Evolutionary conservation across 1,140 invertebrate genomes (phyloP).

Genomic region (Leptinotarsa texana): DNA sequence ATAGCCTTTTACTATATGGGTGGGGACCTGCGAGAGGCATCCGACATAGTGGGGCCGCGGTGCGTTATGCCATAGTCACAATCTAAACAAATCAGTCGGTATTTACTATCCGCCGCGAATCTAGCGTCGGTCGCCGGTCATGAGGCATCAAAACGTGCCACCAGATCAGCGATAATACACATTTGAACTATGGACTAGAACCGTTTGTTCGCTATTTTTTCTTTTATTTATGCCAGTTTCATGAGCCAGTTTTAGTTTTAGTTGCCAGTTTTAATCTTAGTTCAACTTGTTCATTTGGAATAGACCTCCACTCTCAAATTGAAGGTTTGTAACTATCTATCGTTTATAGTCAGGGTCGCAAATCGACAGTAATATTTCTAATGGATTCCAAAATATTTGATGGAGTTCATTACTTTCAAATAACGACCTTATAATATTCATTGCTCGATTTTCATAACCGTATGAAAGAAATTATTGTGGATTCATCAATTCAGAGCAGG

Average conservation of each 20-base stretch:
- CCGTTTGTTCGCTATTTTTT: neutral
- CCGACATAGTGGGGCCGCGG: slow-evolving; percentile 32
- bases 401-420: too few relatives aligned
- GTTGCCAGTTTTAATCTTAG: slow-evolving; percentile 11
- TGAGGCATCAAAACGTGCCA: slow-evolving; percentile 16
- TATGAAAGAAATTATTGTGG: too few relatives aligned
- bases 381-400: too few relatives aligned
- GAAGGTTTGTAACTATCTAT: slow-evolving; percentile 8
- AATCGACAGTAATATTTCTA: too few relatives aligned
- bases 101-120: slow-evolving; percentile 15
- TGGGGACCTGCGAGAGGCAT: slow-evolving; percentile 25
- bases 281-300: slow-evolving; percentile 2
- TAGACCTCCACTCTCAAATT: neutral
- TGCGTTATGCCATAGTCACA: slow-evolving; percentile 31
- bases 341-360: neutral
- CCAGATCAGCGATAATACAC: slow-evolving; percentile 14
- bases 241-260: slow-evolving; percentile 20
- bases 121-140: neutral
- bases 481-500: too few relatives aligned
- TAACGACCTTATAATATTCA: too few relatives aligned
- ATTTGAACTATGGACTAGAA: slow-evolving; percentile 16
- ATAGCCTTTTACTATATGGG: slow-evolving; percentile 36
- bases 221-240: slow-evolving; percentile 11
- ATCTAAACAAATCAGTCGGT: slow-evolving; percentile 22
- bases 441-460: too few relatives aligned